Evolutionary conservation across 2,888 invertebrate species (phyloP).

Genomic region (Camptogramma bilineatum): DNA sequence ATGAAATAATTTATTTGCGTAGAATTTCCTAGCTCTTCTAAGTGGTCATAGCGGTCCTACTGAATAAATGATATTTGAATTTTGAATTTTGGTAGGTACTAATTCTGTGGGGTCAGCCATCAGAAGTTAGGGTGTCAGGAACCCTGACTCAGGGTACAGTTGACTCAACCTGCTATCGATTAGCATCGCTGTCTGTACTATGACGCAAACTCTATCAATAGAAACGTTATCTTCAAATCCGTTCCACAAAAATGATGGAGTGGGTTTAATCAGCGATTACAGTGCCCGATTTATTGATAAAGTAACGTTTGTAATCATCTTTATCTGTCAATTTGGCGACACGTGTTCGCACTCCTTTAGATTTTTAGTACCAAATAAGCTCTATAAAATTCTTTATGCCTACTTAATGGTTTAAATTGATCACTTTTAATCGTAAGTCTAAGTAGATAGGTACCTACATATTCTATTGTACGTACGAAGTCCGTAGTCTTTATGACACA

Average conservation of each 20-base stretch:
- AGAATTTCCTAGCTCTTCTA: too few relatives aligned
- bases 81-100: too few relatives aligned
- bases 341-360: not conserved
- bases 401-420: not conserved
- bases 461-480: not conserved
- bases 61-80: too few relatives aligned
- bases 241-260: slow-evolving; percentile 25
- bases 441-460: not conserved
- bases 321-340: slow-evolving; percentile 5
- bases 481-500: not conserved
- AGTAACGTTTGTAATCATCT: not conserved
- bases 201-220: slow-evolving; percentile 5
- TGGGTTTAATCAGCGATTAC: slow-evolving; percentile 26
- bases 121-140: too few relatives aligned
- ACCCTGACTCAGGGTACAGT: not conserved
- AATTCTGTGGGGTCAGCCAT: too few relatives aligned
- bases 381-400: not conserved
- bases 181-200: not conserved
- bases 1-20: too few relatives aligned
- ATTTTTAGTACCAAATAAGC: slow-evolving; percentile 1
- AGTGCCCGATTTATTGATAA: slow-evolving; percentile 35
- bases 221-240: slow-evolving; percentile 6
- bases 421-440: not conserved
- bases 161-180: slow-evolving; percentile 3
- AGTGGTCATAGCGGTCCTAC: too few relatives aligned